Percentiles rank a stretch among this genome's conserved stretches.
Evolutionary conservation across 2,888 invertebrate genomes (phyloP).

Genomic region (Ptilodon capucinus): DNA sequence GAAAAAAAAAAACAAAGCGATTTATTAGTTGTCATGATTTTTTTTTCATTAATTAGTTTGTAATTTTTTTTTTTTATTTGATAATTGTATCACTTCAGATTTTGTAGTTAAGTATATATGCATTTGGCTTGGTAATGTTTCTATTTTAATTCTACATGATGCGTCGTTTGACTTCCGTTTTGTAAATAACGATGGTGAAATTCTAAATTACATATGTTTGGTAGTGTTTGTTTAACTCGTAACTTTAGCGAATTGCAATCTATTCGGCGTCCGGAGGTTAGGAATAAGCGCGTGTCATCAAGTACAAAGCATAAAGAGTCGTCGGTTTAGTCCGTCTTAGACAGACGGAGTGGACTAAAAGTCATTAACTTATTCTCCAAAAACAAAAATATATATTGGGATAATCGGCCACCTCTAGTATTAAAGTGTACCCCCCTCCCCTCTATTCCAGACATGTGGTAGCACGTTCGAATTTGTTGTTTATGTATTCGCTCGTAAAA

Average conservation of each 20-base stretch:
- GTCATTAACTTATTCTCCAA: conserved; percentile 52
- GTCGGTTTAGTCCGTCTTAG: conserved; percentile 49
- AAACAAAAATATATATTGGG: conserved; percentile 30
- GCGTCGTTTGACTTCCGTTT: conserved; percentile 50
- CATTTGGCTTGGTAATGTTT: conserved; percentile 50
- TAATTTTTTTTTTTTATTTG: conserved; percentile 71
- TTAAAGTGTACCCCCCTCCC: conserved; percentile 58
- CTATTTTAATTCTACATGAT: conserved; percentile 38
- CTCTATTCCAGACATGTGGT: conserved; percentile 55
- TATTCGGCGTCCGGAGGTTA: conserved; percentile 66
- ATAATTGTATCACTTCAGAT: conserved; percentile 65
- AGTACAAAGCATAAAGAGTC: conserved; percentile 76
- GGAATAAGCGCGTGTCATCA: conserved; percentile 61
- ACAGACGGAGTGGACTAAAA: conserved; percentile 48
- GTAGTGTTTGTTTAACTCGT: conserved; percentile 30
- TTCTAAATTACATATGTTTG: conserved; percentile 45
- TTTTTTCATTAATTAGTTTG: conserved; percentile 69
- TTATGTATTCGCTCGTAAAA: conserved; percentile 35
- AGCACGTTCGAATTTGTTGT: conserved; percentile 34
- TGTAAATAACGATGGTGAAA: conserved; percentile 58
- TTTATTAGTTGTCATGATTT: conserved; percentile 68
- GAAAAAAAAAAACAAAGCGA: conserved; percentile 49
- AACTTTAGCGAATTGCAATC: conserved; percentile 58
- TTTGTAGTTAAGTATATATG: conserved; percentile 51
- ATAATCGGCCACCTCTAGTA: conserved; percentile 52